Evolutionary conservation across 2,888 invertebrate genomes (phyloP).

Genomic region (Elysia crispata): DNA sequence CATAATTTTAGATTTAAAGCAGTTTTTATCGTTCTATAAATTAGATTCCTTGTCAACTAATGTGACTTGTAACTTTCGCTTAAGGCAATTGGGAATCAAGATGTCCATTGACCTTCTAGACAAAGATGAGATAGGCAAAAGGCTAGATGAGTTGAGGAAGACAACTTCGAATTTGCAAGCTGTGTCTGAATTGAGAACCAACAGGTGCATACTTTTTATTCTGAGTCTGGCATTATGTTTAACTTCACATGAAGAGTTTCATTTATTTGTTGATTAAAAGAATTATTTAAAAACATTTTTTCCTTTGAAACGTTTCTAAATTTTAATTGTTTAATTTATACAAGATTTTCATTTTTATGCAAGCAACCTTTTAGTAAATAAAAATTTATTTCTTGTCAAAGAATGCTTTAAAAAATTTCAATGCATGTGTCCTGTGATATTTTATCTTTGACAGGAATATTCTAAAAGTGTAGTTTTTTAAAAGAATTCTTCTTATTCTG

Average conservation of each 20-base stretch:
- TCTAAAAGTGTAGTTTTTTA: too few species aligned
- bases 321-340: too few species aligned
- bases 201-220: conserved; percentile 59
- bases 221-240: neutral
- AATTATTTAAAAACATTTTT: conserved; percentile 24
- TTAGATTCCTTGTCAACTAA: neutral
- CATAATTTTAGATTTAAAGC: too few species aligned
- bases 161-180: conserved; percentile 53
- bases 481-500: too few species aligned
- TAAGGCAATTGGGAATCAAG: conserved; percentile 64
- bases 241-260: too few species aligned
- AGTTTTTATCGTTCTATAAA: neutral
- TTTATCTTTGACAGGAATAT: too few species aligned
- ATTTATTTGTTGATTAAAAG: neutral
- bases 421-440: too few species aligned
- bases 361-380: too few species aligned
- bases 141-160: conserved; percentile 59
- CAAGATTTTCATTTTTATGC: too few species aligned
- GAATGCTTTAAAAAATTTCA: too few species aligned
- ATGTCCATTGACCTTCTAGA: conserved; percentile 65
- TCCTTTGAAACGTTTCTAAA: too few species aligned
- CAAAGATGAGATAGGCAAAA: conserved; percentile 61
- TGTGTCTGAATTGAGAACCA: conserved; percentile 60
- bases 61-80: conserved; percentile 22
- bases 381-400: too few species aligned